Percentiles rank a stretch among this genome's conserved stretches.
These are phyloP conservation scores for Dryococelus australis DNA, from an alignment of 2,888 invertebrate genomes.

Conservation along the genomic window DNA sequence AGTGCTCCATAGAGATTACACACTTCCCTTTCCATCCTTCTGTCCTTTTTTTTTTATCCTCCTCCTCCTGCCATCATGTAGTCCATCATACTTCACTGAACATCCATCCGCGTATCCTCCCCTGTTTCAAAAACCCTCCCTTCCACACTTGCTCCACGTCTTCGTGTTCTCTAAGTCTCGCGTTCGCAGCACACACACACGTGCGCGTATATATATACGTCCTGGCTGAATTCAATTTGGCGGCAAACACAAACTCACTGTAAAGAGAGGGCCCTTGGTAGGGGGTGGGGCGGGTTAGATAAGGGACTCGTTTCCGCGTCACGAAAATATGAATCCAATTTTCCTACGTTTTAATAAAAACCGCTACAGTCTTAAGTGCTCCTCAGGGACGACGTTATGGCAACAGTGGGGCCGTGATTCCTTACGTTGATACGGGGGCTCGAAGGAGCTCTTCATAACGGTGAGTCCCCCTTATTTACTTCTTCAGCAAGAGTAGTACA, in stretches of 20 bases:
- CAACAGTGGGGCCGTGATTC: too few species aligned
- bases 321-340: too few species aligned
- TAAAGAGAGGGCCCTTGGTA: background rate
- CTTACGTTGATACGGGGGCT: too few species aligned
- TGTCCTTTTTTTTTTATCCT: background rate
- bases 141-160: background rate
- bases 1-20: constrained; percentile 16
- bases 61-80: constrained; percentile 11
- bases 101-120: background rate
- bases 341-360: too few species aligned
- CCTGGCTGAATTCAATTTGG: background rate
- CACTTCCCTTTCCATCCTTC: constrained; percentile 1
- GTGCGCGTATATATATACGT: background rate
- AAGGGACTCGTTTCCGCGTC: too few species aligned
- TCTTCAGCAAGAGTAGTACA: too few species aligned
- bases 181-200: background rate
- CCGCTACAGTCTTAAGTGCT: too few species aligned
- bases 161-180: background rate
- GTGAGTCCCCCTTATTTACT: too few species aligned
- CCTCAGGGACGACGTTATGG: too few species aligned
- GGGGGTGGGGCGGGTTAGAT: too few species aligned
- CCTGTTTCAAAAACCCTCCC: too few species aligned
- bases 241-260: background rate
- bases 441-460: too few species aligned
- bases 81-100: constrained; percentile 11